Evolutionary conservation across 2,888 invertebrate species (phyloP), one percentile per base, ranked within the genome.

Genomic region (Scaptomyza parva): DNA sequence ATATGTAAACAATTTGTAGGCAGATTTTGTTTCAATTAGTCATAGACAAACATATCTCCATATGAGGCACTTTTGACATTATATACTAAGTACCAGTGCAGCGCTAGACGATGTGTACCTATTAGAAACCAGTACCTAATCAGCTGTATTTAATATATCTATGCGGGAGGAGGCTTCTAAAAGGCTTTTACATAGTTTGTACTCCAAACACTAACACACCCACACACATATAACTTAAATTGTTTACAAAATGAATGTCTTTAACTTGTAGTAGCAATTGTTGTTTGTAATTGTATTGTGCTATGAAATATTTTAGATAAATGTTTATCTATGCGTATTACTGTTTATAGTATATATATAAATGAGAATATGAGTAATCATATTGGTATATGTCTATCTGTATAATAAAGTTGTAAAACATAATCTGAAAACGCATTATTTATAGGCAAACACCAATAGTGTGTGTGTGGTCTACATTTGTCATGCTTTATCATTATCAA

Each of bases 1-100:
- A 95, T 90, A 94, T 95, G 92, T 95, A 91, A 89, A 48, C 39
- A 53, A 24, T 9, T 30, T n/a, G 24, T 28, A 12, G 17, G 5
- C 45, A 45, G 35, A 12, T 30, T 53, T 59, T 33, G 51, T 53
- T 65, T 57, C 50, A 53, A 51, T 70, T 71, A 85, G 79, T 71
- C 48, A 51, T 82, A 87, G 83, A 53, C 69, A 78, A 48, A 76
- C 75, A 75, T 78, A 77, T 78, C 75, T 72, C 72, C 51, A 51
- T 57, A 59, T 47, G 66, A 72, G 72, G 60, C 72, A 76, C 58
- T 51, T 58, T 57, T 64, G 59, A 76, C 71, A 75, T 53, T 57
- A 61, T 47, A 57, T 22, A 48, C 47, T 47, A 47, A 47, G 47
- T 28, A 33, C 18, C 37, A 37, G 43, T 58, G 28, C 66, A 67